These are phyloP conservation scores for Venustaconcha ellipsiformis DNA, from an alignment of 1,140 invertebrate genomes.

Conservation along the genomic window DNA sequence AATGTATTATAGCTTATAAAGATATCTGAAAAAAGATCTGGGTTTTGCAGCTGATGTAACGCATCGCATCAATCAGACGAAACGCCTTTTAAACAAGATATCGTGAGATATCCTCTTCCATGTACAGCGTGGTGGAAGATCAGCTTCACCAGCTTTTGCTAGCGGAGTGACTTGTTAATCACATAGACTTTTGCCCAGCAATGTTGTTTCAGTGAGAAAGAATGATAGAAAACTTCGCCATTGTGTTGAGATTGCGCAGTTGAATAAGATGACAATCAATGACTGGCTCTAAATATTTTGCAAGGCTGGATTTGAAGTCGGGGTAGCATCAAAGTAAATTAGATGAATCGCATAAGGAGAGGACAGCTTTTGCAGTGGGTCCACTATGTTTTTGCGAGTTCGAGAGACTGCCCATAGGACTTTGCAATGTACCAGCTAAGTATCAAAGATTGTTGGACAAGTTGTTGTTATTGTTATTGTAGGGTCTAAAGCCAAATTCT, in stretches of 20 bases:
- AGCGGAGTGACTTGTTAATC: background rate
- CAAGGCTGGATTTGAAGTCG: background rate
- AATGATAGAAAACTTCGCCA: background rate
- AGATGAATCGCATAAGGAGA: too few species aligned
- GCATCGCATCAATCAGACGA: constrained; percentile 1
- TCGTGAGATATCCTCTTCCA: background rate
- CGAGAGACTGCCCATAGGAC: too few species aligned
- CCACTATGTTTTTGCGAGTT: background rate
- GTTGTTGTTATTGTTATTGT: too few species aligned
- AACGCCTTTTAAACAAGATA: constrained; percentile 10
- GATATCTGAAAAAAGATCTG: too few species aligned
- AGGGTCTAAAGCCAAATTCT: too few species aligned
- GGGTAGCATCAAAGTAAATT: constrained; percentile 5
- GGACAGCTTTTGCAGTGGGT: background rate
- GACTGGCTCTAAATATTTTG: background rate
- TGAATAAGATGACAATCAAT: constrained; percentile 2
- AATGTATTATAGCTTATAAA: background rate
- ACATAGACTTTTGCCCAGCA: background rate
- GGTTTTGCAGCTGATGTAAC: background rate
- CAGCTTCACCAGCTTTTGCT: constrained; percentile 9
- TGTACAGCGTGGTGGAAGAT: constrained; percentile 1
- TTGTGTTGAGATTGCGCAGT: background rate
- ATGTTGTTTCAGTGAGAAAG: constrained; percentile 6
- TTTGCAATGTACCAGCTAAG: too few species aligned
- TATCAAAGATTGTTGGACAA: too few species aligned